Evolutionary conservation across 2,797 vertebrate genomes (phyloP), one percentile per base, ranked within the genome.

Genomic region (Anguilla marmorata): DNA sequence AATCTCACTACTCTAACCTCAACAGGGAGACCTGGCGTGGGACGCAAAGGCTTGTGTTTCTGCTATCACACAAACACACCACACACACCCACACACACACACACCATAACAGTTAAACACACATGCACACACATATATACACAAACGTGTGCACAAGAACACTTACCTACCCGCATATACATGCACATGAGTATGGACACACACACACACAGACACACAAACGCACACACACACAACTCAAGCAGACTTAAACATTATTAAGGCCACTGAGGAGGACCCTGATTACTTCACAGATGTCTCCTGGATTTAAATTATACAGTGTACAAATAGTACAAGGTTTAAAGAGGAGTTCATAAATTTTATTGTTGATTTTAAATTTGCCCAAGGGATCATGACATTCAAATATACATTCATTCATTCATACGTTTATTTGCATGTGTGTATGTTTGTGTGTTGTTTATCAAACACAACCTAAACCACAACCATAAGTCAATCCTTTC

Each of bases 401-500:
- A 27, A 74, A 74, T 33, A 74, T 30, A 74, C 27, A 74, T 37
- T 37, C 37, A 37, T 37, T 37, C 37, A 37, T 37, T 37, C 37
- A 37, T 37, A 37, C 37, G 14, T 37, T 12, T 89, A 91, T 89
- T 89, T 91, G 89, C 91, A 91, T 92, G 86, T 27, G 88, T 63
- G 74, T 86, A 45, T 79, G 21, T 54, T 30, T 19, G 58, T 45
- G 30, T 83, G 16, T 48, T 80, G 72, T 74, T 82, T n/a, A 63
- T n/a, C 72, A 58, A 24, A 66, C 74, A 84, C 11, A 91, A 87
- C 89, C 90, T 92, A 88, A 91, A 91, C 19, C 11, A 86, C 27
- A 86, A 52, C 60, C 52, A 58, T 60, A 85, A 87, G 94, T 92
- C 93, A 95, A 93, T 94, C 91, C 52, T 85, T 89, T 86, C 54